Evolutionary conservation across 2,113 vertebrate species (phyloP).

Genomic region (Delphinus delphis): DNA sequence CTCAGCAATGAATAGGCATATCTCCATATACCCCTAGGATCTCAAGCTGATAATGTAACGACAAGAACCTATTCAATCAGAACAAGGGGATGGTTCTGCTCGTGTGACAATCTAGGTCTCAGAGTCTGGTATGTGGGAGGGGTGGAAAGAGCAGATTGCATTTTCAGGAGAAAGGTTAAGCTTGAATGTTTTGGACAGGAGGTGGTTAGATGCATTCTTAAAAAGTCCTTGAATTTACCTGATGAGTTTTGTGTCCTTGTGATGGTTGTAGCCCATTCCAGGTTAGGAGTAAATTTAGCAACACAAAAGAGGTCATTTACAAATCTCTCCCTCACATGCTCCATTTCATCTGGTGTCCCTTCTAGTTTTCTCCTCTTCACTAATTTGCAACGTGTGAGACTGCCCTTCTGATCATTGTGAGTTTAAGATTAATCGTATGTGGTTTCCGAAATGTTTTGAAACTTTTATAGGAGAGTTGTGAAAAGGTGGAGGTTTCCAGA

Average conservation of each 20-base stretch:
- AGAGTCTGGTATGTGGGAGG: slow-evolving; percentile 56
- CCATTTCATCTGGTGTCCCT: slow-evolving; percentile 9
- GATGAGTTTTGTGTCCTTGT: slow-evolving; percentile 71
- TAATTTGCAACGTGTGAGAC: background rate
- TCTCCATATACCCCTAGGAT: slow-evolving; percentile 70
- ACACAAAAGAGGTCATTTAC: slow-evolving; percentile 69
- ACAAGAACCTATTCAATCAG: slow-evolving; percentile 59
- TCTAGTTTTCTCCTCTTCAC: background rate
- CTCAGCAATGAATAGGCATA: slow-evolving; percentile 52
- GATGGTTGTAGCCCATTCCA: slow-evolving; percentile 46
- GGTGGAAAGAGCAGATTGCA: slow-evolving; percentile 73
- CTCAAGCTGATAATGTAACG: slow-evolving; percentile 66
- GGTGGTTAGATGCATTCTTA: slow-evolving; percentile 67
- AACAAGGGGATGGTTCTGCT: slow-evolving; percentile 73
- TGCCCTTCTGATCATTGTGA: slow-evolving; percentile 1
- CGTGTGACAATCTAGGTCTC: slow-evolving; percentile 76
- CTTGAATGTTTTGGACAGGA: slow-evolving; percentile 72
- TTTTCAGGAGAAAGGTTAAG: slow-evolving; percentile 73
- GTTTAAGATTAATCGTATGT: background rate
- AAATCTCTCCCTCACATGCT: slow-evolving; percentile 43
- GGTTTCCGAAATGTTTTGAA: slow-evolving; percentile 54
- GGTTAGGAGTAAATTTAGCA: slow-evolving; percentile 75
- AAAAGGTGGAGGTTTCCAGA: slow-evolving; percentile 1
- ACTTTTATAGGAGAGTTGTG: slow-evolving; percentile 43
- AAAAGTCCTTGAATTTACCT: slow-evolving; percentile 76